phyloP scores from a whole-genome alignment of 2,113 vertebrate species.

The Leptodactylus fuscus region DNA sequence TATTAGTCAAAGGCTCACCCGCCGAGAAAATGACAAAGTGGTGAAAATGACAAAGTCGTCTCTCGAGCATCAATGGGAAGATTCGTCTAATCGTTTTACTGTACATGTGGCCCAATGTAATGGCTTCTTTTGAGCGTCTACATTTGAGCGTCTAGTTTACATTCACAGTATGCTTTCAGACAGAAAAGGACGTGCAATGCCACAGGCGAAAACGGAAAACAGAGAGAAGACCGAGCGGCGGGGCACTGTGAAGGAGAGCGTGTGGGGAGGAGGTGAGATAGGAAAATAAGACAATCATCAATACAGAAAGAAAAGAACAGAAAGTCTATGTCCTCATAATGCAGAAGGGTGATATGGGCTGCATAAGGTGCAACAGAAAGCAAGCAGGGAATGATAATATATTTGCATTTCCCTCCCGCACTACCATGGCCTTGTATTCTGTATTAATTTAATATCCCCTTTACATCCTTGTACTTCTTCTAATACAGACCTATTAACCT shows the following conservation, averaged over 20 bases:
- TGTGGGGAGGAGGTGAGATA: not conserved
- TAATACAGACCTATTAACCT: not conserved
- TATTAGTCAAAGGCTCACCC: too few species aligned
- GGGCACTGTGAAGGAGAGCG: not conserved
- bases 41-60: too few species aligned
- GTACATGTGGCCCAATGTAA: not conserved
- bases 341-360: not conserved
- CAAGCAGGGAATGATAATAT: not conserved
- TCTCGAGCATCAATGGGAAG: not conserved
- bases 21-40: too few species aligned
- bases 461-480: not conserved
- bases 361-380: not conserved
- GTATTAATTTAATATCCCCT: not conserved
- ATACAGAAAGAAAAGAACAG: slow-evolving; percentile 10
- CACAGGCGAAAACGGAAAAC: not conserved
- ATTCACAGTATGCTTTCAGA: not conserved
- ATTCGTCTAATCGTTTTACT: not conserved
- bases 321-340: not conserved
- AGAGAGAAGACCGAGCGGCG: not conserved
- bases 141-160: not conserved
- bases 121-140: not conserved
- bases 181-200: not conserved
- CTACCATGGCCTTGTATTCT: not conserved
- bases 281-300: not conserved
- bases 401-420: not conserved